phyloP scores from a whole-genome alignment of 2,888 invertebrate species.

The Fragum sueziense region DNA sequence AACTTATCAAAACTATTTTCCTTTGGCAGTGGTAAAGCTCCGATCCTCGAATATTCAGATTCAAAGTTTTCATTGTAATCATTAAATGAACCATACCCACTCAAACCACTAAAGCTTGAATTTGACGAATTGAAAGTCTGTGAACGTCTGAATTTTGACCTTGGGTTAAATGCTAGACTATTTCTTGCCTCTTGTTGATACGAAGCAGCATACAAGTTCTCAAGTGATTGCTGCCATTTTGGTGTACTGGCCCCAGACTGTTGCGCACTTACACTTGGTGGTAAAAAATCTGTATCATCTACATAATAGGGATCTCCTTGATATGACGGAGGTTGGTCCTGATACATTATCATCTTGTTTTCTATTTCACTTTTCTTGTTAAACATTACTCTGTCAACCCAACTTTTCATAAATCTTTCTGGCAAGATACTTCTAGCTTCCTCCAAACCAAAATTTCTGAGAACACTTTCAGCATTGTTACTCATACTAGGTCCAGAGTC shows the following conservation, averaged over 20 bases:
- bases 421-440: conserved; percentile 74
- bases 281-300: conserved; percentile 49
- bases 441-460: conserved; percentile 74
- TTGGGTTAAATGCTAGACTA: conserved; percentile 6
- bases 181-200: background rate
- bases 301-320: conserved; percentile 11
- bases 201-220: conserved; percentile 16
- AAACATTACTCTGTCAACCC: conserved; percentile 72
- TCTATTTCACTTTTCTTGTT: conserved; percentile 57
- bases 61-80: conserved; percentile 12
- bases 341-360: conserved; percentile 33
- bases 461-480: conserved; percentile 66
- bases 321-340: background rate
- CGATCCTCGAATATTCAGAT: conserved; percentile 25
- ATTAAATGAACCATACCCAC: background rate
- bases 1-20: conserved; percentile 59
- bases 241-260: conserved; percentile 48
- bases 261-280: conserved; percentile 58
- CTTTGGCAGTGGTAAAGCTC: conserved; percentile 43
- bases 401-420: conserved; percentile 75
- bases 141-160: conserved; percentile 15
- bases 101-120: background rate
- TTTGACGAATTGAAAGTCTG: conserved; percentile 19
- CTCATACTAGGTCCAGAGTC: background rate
- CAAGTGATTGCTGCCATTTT: conserved; percentile 29